Evolutionary conservation across 2,888 invertebrate species (phyloP).

Genomic region (Cephus sareptanus): DNA sequence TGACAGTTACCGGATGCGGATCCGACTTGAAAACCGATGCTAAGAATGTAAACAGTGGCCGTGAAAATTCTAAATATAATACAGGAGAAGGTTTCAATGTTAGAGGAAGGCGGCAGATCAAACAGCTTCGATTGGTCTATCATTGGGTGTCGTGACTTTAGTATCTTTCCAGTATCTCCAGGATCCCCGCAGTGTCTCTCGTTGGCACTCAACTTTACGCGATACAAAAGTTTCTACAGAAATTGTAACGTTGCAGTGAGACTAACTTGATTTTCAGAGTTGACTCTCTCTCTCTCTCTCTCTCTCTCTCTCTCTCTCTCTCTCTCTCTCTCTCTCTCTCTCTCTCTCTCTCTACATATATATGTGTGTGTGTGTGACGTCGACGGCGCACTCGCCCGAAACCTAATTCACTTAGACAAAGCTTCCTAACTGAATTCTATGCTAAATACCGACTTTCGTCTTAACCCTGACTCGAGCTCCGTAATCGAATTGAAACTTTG

Average conservation of each 20-base stretch:
- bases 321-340: neutral
- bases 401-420: conserved; percentile 52
- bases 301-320: neutral
- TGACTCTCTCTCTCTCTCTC: neutral
- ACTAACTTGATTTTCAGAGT: conserved; percentile 2
- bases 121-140: neutral
- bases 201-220: neutral
- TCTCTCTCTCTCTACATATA: neutral
- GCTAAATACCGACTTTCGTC: conserved; percentile 55
- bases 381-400: conserved; percentile 33
- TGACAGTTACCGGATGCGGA: neutral
- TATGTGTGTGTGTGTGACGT: too few species aligned
- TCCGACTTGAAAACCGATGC: neutral
- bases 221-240: neutral
- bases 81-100: neutral
- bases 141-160: neutral
- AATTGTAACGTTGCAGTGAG: neutral
- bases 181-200: too few species aligned
- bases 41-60: too few species aligned
- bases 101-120: neutral
- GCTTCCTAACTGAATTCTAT: conserved; percentile 53
- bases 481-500: conserved; percentile 39
- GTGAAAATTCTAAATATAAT: neutral
- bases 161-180: neutral
- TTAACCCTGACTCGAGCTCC: conserved; percentile 33